Conservation (phyloP, 2,797 vertebrate genomes). For the Parotocinclus haroldoi region DNA sequence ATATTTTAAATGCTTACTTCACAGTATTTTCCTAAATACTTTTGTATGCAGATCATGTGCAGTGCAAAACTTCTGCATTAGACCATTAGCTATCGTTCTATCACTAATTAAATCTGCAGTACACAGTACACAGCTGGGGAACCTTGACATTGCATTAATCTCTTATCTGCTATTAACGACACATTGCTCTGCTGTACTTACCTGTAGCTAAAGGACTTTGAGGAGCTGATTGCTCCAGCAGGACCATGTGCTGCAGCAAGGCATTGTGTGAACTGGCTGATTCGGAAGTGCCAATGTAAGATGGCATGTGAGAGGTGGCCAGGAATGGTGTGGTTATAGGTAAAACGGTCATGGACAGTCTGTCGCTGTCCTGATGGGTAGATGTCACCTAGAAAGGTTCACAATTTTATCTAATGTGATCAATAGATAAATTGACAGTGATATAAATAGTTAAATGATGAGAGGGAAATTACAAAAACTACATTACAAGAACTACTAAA, state of each 20-base stretch:
- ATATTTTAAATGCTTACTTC: too few species aligned
- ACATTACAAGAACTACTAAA: too few species aligned
- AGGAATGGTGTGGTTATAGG: slow-evolving; percentile 77
- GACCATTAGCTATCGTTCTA: too few species aligned
- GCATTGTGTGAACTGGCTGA: slow-evolving; percentile 73
- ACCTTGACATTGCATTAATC: neutral
- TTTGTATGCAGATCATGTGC: too few species aligned
- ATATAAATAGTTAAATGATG: too few species aligned
- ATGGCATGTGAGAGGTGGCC: slow-evolving; percentile 80
- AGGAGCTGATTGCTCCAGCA: slow-evolving; percentile 81
- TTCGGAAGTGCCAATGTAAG: slow-evolving; percentile 82
- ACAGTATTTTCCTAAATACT: too few species aligned
- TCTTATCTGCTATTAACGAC: neutral
- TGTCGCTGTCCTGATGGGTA: slow-evolving; percentile 79
- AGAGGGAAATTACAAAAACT: too few species aligned
- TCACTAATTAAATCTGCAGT: too few species aligned
- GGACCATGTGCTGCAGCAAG: slow-evolving; percentile 90
- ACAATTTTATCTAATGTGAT: too few species aligned
- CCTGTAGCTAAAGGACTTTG: slow-evolving; percentile 84
- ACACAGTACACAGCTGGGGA: too few species aligned
- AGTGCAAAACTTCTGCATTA: too few species aligned
- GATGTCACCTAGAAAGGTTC: slow-evolving; percentile 72
- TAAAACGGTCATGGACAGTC: slow-evolving; percentile 75
- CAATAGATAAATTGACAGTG: too few species aligned
- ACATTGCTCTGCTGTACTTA: slow-evolving; percentile 44